A percentile compares a stretch with the other conserved stretches of the same genome.
Conservation (phyloP, 37 sponge, comb jelly and placozoan genomes). For the Diacarnus erythraeanus region DNA sequence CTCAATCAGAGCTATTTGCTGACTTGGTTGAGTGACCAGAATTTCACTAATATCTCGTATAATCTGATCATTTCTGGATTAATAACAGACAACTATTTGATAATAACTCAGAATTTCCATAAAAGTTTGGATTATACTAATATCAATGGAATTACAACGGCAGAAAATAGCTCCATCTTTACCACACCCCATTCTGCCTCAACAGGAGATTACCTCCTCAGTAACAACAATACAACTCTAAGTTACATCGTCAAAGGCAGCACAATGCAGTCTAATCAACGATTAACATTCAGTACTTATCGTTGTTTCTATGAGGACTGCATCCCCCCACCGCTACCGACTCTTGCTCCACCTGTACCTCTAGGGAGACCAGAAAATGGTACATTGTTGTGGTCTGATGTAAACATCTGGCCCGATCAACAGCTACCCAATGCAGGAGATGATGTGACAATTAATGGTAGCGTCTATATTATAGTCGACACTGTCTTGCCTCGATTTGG, state of each 20-base stretch:
- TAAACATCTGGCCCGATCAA: conserved; percentile 56
- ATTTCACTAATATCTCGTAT: conserved; percentile 71
- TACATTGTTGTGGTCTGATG: conserved; percentile 69
- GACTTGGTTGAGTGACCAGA: conserved; percentile 31
- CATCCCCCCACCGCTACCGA: conserved; percentile 65
- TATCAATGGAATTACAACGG: conserved; percentile 7
- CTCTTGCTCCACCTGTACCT: conserved; percentile 66
- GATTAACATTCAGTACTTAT: conserved; percentile 34
- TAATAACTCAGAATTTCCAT: conserved; percentile 45
- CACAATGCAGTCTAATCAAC: background rate
- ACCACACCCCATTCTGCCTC: conserved; percentile 19
- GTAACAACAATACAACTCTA: conserved; percentile 25
- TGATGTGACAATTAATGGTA: conserved; percentile 72
- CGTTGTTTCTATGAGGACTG: conserved; percentile 65
- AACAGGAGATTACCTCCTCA: conserved; percentile 56
- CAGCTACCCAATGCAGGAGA: conserved; percentile 39
- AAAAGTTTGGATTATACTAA: conserved; percentile 32
- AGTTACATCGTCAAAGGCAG: conserved; percentile 52
- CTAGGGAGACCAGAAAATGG: conserved; percentile 45
- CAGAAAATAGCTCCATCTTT: background rate
- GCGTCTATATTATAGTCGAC: conserved; percentile 77
- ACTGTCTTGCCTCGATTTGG: conserved; percentile 32
- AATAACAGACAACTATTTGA: conserved; percentile 20
- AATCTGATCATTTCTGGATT: conserved; percentile 27
- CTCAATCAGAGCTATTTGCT: conserved; percentile 48